A percentile compares a stretch with the other conserved stretches of the same genome.
These are phyloP conservation scores for Eledona agricola DNA, from an alignment of 2,888 invertebrate species.

Conservation along the genomic window DNA sequence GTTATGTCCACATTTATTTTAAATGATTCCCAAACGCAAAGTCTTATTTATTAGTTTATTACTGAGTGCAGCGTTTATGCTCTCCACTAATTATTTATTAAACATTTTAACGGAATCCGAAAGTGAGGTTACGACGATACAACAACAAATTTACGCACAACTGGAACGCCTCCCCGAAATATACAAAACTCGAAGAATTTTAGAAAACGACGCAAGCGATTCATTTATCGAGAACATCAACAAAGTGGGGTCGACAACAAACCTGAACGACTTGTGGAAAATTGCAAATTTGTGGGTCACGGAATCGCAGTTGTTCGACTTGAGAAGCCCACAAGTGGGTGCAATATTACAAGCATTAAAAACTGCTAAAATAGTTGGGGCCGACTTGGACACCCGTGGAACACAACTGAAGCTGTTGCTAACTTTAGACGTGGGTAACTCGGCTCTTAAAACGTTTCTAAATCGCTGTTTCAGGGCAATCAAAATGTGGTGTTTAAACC, in stretches of 20 bases:
- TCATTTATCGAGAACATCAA: conserved; percentile 47
- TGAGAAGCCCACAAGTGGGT: conserved; percentile 65
- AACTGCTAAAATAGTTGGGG: conserved; percentile 72
- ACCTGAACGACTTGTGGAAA: conserved; percentile 53
- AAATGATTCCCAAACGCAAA: conserved; percentile 53
- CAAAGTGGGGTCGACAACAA: conserved; percentile 10
- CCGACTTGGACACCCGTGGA: conserved; percentile 83
- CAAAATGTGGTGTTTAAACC: conserved; percentile 91
- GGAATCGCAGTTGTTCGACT: conserved; percentile 56
- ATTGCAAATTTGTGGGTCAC: conserved; percentile 60
- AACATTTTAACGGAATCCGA: conserved; percentile 46
- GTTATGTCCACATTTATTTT: conserved; percentile 13
- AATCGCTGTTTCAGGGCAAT: conserved; percentile 64
- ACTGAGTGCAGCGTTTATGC: conserved; percentile 49
- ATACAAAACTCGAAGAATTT: conserved; percentile 38
- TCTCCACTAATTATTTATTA: conserved; percentile 51
- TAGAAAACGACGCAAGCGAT: conserved; percentile 41
- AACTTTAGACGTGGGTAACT: conserved; percentile 71
- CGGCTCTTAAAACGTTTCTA: neutral
- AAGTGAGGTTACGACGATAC: conserved; percentile 47
- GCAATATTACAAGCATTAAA: conserved; percentile 73
- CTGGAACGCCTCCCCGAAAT: conserved; percentile 43
- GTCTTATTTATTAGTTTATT: conserved; percentile 45
- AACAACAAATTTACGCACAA: conserved; percentile 46
- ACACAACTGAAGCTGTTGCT: conserved; percentile 90